phyloP scores from a whole-genome alignment of 2,113 vertebrate species.

The Orthochromis malagaraziensis region DNA sequence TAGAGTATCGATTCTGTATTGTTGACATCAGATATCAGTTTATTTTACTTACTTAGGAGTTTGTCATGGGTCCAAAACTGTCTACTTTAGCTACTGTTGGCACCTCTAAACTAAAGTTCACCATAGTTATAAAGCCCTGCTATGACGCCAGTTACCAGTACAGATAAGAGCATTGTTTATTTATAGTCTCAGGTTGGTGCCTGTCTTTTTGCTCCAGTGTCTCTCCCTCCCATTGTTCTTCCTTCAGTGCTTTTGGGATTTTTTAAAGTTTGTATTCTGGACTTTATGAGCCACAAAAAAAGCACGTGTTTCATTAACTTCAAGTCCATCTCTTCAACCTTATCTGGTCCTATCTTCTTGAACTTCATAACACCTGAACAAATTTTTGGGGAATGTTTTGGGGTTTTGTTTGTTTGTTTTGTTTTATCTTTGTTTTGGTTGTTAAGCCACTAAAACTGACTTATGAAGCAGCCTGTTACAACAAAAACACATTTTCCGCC shows the following conservation, averaged over 20 bases:
- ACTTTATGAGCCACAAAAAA: background rate
- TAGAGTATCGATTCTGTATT: background rate
- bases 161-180: background rate
- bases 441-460: background rate
- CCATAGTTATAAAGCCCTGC: background rate
- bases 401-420: background rate
- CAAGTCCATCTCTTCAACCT: background rate
- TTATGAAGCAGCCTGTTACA: background rate
- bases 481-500: background rate
- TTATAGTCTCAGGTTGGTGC: background rate
- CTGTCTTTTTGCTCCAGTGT: background rate
- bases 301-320: background rate
- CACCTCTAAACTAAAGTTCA: background rate
- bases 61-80: background rate
- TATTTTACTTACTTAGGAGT: background rate
- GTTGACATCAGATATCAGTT: background rate
- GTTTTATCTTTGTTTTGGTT: background rate
- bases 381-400: background rate
- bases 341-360: background rate
- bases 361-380: background rate
- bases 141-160: background rate
- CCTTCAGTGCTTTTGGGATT: fast-evolving
- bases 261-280: background rate
- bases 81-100: background rate
- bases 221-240: background rate